These are phyloP conservation scores for Typhlichthys subterraneus DNA, from an alignment of 2,797 vertebrate species.

Conservation along the genomic window DNA sequence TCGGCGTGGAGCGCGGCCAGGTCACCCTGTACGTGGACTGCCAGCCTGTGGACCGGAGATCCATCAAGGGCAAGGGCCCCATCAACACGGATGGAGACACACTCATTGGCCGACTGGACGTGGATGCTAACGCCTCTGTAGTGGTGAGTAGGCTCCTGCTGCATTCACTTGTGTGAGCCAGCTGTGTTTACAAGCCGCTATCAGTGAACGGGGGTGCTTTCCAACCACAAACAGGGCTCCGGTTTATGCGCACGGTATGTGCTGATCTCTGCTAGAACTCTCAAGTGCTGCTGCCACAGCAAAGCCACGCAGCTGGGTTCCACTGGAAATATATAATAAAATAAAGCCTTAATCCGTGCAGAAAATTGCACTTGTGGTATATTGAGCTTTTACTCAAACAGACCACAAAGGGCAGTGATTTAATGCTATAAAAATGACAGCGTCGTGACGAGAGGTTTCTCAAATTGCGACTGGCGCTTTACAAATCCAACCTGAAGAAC, in stretches of 20 bases:
- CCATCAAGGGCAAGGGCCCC: constrained; percentile 81
- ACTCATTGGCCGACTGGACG: constrained; percentile 80
- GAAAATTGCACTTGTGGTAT: constrained; percentile 43
- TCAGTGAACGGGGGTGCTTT: constrained; percentile 28
- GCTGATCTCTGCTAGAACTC: constrained; percentile 58
- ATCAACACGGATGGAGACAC: constrained; percentile 83
- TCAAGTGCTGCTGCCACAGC: constrained; percentile 59
- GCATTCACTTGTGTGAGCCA: constrained; percentile 26
- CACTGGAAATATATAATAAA: constrained; percentile 16
- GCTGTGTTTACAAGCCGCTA: constrained; percentile 8
- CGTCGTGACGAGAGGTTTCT: background rate
- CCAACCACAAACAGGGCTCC: constrained; percentile 27
- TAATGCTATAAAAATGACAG: constrained; percentile 19
- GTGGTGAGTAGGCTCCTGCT: constrained; percentile 72
- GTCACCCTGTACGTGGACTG: constrained; percentile 84
- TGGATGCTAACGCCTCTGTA: constrained; percentile 77
- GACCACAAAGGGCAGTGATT: constrained; percentile 15
- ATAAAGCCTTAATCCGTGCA: constrained; percentile 46
- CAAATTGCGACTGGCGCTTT: background rate
- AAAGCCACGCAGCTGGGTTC: constrained; percentile 63
- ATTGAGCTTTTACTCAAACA: constrained; percentile 28
- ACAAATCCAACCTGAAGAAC: constrained; percentile 10
- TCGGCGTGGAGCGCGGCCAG: constrained; percentile 78
- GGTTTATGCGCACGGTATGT: constrained; percentile 38
- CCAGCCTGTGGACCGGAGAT: constrained; percentile 78